Conservation (phyloP, 2,888 invertebrate species). For the Ophioninae sp. region DNA sequence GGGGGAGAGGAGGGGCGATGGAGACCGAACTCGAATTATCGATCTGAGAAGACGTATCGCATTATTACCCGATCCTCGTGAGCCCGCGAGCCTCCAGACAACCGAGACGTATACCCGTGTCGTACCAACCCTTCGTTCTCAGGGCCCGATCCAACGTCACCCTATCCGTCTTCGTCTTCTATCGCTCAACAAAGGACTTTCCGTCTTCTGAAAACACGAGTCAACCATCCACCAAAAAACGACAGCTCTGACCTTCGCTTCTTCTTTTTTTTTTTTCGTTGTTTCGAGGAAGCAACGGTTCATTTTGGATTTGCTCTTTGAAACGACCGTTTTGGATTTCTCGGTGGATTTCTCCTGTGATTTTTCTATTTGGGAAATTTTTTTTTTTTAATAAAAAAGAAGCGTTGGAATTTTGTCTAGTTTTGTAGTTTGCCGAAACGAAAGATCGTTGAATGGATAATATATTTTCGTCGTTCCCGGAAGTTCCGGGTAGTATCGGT, state of each 20-base stretch:
- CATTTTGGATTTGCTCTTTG: no score
- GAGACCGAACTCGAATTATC: constrained; percentile 53
- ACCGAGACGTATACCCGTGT: constrained; percentile 19
- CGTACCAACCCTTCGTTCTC: constrained; percentile 36
- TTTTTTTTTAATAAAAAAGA: not conserved
- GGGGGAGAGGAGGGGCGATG: not conserved
- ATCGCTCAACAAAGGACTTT: no score
- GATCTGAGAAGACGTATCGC: constrained; percentile 55
- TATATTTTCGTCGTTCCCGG: not conserved
- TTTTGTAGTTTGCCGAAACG: not conserved
- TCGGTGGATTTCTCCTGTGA: no score
- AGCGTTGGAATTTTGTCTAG: not conserved
- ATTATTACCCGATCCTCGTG: constrained; percentile 54
- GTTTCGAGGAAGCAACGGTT: no score
- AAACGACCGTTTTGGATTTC: no score
- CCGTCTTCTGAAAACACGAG: no score
- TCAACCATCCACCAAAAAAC: no score
- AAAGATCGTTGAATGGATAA: not conserved
- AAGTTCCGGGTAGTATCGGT: not conserved
- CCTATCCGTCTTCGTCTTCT: not conserved
- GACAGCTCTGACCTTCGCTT: no score
- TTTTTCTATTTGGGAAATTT: no score
- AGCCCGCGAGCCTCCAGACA: constrained; percentile 40
- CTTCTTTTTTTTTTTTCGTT: no score
- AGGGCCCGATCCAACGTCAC: not conserved